These are phyloP conservation scores for Drosophila suzukii DNA, from an alignment of 1,140 invertebrate species.

Conservation along the genomic window DNA sequence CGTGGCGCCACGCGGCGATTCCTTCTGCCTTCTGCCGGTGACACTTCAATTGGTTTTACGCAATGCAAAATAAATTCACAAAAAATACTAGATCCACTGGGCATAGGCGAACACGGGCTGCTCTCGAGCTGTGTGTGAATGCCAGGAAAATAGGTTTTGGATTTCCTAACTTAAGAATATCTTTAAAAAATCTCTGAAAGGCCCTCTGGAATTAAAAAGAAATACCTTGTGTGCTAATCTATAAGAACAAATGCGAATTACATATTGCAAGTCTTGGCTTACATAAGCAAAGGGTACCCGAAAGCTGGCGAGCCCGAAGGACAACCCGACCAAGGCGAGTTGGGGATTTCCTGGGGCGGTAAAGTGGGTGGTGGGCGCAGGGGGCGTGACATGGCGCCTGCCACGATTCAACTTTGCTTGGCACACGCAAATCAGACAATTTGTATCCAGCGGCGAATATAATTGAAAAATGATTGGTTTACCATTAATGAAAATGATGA, in stretches of 20 bases:
- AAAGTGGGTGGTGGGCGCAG: not conserved
- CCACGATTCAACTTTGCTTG: conserved; percentile 15
- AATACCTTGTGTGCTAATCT: too few species aligned
- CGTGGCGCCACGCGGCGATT: conserved; percentile 74
- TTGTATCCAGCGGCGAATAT: conserved; percentile 83
- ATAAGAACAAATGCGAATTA: too few species aligned
- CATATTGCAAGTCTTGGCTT: not conserved
- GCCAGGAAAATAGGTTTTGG: too few species aligned
- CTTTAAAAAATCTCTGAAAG: too few species aligned
- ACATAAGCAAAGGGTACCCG: not conserved
- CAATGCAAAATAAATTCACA: conserved; percentile 35
- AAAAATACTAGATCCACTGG: not conserved
- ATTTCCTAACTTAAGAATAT: too few species aligned
- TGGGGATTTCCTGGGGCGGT: not conserved
- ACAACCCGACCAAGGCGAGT: not conserved
- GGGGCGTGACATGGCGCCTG: conserved; percentile 46
- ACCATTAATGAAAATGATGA: conserved; percentile 82
- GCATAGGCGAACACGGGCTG: not conserved
- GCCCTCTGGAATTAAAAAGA: too few species aligned
- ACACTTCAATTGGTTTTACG: conserved; percentile 82
- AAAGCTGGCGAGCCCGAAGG: not conserved
- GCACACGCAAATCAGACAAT: conserved; percentile 80
- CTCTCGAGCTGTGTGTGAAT: not conserved
- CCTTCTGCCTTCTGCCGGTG: conserved; percentile 51
- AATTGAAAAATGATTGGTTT: conserved; percentile 84